Conservation (phyloP, 2,888 invertebrate genomes). For the Apocheima hispidaria region DNA sequence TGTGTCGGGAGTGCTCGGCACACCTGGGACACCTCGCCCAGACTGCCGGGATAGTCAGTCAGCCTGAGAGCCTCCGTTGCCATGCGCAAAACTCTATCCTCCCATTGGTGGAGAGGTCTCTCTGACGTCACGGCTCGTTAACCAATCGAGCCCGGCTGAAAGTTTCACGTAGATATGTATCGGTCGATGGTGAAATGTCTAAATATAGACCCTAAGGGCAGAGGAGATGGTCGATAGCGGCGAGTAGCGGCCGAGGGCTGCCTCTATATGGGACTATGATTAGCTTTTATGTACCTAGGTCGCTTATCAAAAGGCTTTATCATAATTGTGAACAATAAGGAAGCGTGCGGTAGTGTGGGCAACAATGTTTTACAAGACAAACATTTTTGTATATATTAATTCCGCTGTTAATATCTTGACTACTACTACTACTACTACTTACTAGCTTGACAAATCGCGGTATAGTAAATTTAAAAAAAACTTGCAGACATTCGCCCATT, state of each 20-base stretch:
- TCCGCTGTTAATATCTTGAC: no score
- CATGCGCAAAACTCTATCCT: slow-evolving; percentile 68
- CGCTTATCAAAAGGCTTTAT: not conserved
- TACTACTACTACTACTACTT: no score
- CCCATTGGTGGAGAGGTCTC: slow-evolving; percentile 68
- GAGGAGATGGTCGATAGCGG: slow-evolving; percentile 49
- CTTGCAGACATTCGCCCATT: no score
- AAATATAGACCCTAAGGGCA: slow-evolving; percentile 72
- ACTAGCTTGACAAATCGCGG: no score
- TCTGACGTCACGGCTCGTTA: slow-evolving; percentile 73
- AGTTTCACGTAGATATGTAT: slow-evolving; percentile 80
- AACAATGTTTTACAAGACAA: no score
- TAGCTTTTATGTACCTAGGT: slow-evolving; percentile 19
- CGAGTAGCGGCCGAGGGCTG: slow-evolving; percentile 18
- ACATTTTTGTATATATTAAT: no score
- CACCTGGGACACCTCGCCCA: slow-evolving; percentile 82
- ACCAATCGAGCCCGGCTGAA: slow-evolving; percentile 75
- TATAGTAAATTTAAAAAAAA: no score
- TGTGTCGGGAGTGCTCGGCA: slow-evolving; percentile 73
- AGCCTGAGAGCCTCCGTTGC: slow-evolving; percentile 64
- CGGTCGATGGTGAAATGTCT: slow-evolving; percentile 70
- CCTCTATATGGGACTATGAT: slow-evolving; percentile 15
- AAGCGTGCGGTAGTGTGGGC: not conserved
- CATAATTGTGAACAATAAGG: not conserved
- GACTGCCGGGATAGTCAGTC: slow-evolving; percentile 67